A percentile compares a stretch with the other conserved stretches of the same genome.
These are phyloP conservation scores for Fratercula arctica DNA, from an alignment of 2,797 vertebrate genomes.

Conservation along the genomic window DNA sequence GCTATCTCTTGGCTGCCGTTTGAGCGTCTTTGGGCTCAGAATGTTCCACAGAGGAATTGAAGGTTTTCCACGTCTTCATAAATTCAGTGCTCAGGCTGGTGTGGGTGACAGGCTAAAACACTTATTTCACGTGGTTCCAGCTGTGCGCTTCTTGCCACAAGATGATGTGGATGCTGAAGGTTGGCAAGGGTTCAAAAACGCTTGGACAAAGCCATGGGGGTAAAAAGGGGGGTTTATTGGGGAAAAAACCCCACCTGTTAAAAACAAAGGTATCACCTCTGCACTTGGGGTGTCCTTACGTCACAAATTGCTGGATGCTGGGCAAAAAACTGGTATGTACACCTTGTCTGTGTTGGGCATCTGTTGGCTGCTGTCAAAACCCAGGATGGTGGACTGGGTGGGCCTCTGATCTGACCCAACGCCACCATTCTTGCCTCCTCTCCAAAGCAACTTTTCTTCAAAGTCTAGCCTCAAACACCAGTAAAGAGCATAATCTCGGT, in stretches of 20 bases:
- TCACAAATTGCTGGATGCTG: not conserved
- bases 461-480: not conserved
- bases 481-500: not conserved
- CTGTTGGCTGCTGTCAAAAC: not conserved
- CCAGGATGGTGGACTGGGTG: not conserved
- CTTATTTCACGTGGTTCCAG: not conserved
- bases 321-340: not conserved
- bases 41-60: not conserved
- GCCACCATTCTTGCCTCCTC: not conserved
- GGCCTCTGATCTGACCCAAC: not conserved
- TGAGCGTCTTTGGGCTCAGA: not conserved
- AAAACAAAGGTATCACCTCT: not conserved
- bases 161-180: not conserved
- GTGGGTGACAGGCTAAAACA: not conserved
- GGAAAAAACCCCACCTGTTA: not conserved
- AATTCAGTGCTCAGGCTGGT: not conserved
- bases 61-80: not conserved
- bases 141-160: not conserved
- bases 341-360: too few relatives aligned
- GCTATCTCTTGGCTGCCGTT: fast-evolving
- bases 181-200: not conserved
- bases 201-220: not conserved
- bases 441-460: not conserved
- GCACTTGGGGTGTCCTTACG: not conserved
- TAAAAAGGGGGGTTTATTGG: not conserved